phyloP scores from a whole-genome alignment of 2,888 invertebrate species.

The Pammene fasciana region DNA sequence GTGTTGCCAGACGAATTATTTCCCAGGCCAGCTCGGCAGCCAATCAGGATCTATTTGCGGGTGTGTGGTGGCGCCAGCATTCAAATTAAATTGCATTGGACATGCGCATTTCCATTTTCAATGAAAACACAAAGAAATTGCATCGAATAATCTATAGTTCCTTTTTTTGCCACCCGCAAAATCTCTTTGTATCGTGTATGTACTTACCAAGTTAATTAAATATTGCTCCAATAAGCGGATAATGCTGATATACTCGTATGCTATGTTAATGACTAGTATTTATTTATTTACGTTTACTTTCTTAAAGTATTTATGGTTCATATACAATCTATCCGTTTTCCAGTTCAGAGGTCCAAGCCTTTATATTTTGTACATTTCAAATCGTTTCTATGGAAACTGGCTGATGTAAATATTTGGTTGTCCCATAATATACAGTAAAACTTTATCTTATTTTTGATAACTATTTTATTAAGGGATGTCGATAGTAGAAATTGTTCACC shows the following conservation, averaged over 20 bases:
- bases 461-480: slow-evolving; percentile 79
- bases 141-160: slow-evolving; percentile 22
- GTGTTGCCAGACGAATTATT: slow-evolving; percentile 32
- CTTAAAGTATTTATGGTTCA: too few species aligned
- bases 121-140: slow-evolving; percentile 40
- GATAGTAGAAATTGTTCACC: slow-evolving; percentile 85
- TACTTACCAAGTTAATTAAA: background rate
- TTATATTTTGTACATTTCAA: too few species aligned
- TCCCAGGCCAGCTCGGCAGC: background rate
- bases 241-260: background rate
- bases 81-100: slow-evolving; percentile 30
- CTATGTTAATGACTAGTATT: too few species aligned
- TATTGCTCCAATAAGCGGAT: background rate
- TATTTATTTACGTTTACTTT: background rate
- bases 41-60: slow-evolving; percentile 16
- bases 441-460: slow-evolving; percentile 22
- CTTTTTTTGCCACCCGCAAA: slow-evolving; percentile 33
- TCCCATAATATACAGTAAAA: slow-evolving; percentile 3
- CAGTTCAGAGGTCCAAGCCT: background rate
- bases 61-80: slow-evolving; percentile 27
- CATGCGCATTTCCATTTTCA: slow-evolving; percentile 33
- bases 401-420: background rate
- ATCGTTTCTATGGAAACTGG: slow-evolving; percentile 24
- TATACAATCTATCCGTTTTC: too few species aligned
- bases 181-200: background rate